phyloP scores from a whole-genome alignment of 1,140 invertebrate species.

The Trichonephila inaurata region DNA sequence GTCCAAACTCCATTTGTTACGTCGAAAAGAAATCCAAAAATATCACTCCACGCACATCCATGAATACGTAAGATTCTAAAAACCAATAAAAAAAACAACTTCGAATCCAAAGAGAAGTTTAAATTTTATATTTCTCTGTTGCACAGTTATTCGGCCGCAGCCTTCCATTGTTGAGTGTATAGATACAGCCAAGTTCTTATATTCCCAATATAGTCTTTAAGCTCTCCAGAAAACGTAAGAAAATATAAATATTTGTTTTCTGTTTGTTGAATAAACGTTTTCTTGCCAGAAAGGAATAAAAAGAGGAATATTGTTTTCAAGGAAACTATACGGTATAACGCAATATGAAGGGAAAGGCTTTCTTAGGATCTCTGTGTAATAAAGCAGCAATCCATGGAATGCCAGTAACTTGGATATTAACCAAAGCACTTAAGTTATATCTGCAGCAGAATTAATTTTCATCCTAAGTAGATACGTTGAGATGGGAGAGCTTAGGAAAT shows the following conservation, averaged over 20 bases:
- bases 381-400: not conserved
- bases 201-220: not conserved
- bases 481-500: not conserved
- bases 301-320: not conserved
- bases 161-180: not conserved
- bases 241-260: constrained; percentile 13
- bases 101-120: not conserved
- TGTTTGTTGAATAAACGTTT: not conserved
- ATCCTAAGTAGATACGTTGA: not conserved
- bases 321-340: not conserved
- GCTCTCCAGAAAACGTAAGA: not conserved
- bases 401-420: not conserved
- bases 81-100: not conserved
- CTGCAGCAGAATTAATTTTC: not conserved
- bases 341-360: not conserved
- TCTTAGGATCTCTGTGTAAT: not conserved
- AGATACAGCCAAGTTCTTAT: not conserved
- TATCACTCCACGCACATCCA: not conserved
- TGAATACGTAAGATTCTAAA: not conserved
- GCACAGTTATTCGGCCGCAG: not conserved
- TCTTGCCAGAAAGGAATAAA: not conserved
- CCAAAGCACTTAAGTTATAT: not conserved
- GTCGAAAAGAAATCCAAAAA: not conserved
- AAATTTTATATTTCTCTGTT: not conserved
- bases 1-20: not conserved